These are phyloP conservation scores for Coecobrya sp. DNA, from an alignment of 2,888 invertebrate species.

Conservation along the genomic window DNA sequence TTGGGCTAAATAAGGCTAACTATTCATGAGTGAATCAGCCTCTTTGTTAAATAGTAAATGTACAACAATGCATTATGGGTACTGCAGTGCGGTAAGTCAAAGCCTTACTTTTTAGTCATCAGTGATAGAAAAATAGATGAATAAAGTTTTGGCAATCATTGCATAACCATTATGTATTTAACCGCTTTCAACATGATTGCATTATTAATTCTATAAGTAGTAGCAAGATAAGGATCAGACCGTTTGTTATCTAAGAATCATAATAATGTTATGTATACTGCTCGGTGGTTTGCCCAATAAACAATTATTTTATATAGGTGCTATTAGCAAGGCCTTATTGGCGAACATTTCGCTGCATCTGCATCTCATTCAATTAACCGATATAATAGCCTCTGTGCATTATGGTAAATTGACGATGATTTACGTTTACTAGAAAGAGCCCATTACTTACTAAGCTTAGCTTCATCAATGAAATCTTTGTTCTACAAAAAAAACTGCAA, in stretches of 20 bases:
- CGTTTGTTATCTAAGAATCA: background rate
- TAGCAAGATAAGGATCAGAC: background rate
- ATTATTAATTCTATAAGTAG: conserved; percentile 20
- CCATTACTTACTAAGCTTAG: background rate
- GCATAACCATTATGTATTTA: conserved; percentile 9
- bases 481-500: background rate
- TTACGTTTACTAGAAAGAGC: background rate
- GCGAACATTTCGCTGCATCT: background rate
- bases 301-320: conserved; percentile 28
- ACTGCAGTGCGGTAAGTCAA: conserved; percentile 40
- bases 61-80: background rate
- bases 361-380: background rate
- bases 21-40: conserved; percentile 29
- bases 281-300: conserved; percentile 14
- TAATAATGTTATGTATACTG: background rate
- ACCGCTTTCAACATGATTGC: conserved; percentile 49
- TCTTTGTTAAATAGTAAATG: background rate
- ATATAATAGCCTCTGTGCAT: background rate
- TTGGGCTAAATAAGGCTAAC: conserved; percentile 18
- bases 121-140: conserved; percentile 3
- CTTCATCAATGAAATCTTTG: background rate
- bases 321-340: background rate
- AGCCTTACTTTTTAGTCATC: background rate
- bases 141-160: conserved; percentile 44
- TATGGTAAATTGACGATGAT: background rate